Conservation (phyloP, 1,140 invertebrate genomes). For the Zaprionus tsacasi region DNA sequence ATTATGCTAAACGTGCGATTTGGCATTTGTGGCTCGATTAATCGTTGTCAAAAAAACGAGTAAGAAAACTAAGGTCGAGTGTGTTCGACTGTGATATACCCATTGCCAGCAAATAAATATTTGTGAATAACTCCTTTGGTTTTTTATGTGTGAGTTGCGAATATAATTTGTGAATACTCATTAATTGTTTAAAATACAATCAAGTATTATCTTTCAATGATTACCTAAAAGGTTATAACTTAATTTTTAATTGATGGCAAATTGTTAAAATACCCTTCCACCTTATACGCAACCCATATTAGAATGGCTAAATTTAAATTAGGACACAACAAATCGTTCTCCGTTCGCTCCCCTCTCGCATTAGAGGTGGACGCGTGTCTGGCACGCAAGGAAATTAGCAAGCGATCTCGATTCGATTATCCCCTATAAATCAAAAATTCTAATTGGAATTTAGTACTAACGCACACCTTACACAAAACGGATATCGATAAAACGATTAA, state of each 20-base stretch:
- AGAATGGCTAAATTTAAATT: slow-evolving; percentile 67
- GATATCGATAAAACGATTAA: neutral
- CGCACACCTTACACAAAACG: neutral
- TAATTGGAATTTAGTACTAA: neutral
- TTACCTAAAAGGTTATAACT: too few relatives aligned
- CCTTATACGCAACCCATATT: neutral
- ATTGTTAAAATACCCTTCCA: too few relatives aligned
- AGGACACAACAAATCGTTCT: neutral
- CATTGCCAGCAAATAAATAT: too few relatives aligned
- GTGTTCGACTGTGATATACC: too few relatives aligned
- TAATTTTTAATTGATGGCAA: too few relatives aligned
- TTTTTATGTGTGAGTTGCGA: too few relatives aligned
- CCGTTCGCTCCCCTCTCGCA: slow-evolving; percentile 3
- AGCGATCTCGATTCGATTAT: neutral
- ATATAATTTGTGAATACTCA: too few relatives aligned
- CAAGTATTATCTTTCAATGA: too few relatives aligned
- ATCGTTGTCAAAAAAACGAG: slow-evolving; percentile 59
- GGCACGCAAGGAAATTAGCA: neutral
- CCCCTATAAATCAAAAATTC: neutral
- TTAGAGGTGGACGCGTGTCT: neutral
- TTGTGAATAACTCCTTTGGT: too few relatives aligned
- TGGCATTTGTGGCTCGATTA: slow-evolving; percentile 60
- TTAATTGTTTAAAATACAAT: too few relatives aligned
- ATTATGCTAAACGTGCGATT: slow-evolving; percentile 65
- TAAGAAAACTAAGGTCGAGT: too few relatives aligned